Base-by-base conservation (phyloP, 2,888 invertebrate genomes). In the Pogonocherus hispidulus region DNA sequence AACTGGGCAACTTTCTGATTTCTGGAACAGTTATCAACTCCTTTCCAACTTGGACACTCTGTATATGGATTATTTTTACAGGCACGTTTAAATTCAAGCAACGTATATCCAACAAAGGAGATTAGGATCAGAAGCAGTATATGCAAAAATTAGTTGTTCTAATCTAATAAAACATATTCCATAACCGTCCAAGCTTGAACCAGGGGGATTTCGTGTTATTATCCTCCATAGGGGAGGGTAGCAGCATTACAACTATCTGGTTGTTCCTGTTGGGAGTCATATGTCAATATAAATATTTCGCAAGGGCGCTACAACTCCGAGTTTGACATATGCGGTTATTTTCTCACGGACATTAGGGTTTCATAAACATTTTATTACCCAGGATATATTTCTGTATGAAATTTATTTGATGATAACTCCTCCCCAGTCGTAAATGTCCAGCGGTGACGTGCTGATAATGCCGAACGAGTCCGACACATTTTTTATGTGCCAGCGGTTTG, bases 201-300 rank as follows among this genome's bases (percentile, higher is more conserved):
- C 55, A 20, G 74, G 73, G 69, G 67, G 71, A 69, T 67, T 14
- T 46, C 20, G 63, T 8, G 67, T 66, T 69, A 63, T 73, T 69
- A 71, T 73, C 70, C 71, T 72, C 69, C 72, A 71, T 60, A 60
- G 20, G 49, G 60, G 60, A 49, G 63, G 52, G 56, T 51, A 19
- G 9, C 14, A 16, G 32, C 20, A 3, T 27, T 27, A 8, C 27
- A 27, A 27, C 44, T 64, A 71, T 71, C 72, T 74, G 72, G 72
- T 75, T 73, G 66, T 66, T 54, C 73, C 77, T 77, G 74, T 78
- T 77, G 79, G 78, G 82, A 84, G 82, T 83, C 82, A 84, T 83
- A 79, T 83, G 84, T 84, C 83, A 84, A 82, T 83, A 83, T 84
- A 84, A 84, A 84, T 84, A 84, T 83, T 82, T 82, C 82, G 80